Conservation (phyloP, 2,113 vertebrate genomes). For the Grallaria varia region DNA sequence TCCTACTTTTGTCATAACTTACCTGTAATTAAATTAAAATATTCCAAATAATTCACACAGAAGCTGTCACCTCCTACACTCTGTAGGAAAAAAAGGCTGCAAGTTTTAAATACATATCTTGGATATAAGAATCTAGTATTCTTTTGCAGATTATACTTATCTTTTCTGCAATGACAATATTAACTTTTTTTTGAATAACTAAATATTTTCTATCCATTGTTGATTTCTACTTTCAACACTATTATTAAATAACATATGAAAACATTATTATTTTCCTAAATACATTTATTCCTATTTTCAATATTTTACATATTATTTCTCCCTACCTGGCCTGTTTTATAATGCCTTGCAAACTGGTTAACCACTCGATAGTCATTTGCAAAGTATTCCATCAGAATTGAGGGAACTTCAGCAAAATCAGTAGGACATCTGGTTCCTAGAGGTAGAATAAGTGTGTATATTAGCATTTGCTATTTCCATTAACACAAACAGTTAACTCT, state of each 20-base stretch:
- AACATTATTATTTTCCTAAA: neutral
- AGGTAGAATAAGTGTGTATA: neutral
- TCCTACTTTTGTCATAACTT: neutral
- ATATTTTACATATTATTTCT: neutral
- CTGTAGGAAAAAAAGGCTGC: neutral
- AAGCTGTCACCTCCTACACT: neutral
- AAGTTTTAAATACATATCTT: neutral
- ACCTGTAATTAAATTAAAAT: neutral
- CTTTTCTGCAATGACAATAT: neutral
- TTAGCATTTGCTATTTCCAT: slow-evolving; percentile 26
- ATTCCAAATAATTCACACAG: neutral
- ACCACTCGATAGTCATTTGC: slow-evolving; percentile 94
- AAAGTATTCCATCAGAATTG: slow-evolving; percentile 98
- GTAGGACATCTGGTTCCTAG: slow-evolving; percentile 95
- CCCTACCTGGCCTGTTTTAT: slow-evolving; percentile 93
- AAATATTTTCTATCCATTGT: neutral
- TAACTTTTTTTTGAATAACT: neutral
- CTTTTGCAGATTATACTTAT: neutral
- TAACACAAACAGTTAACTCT: slow-evolving; percentile 43
- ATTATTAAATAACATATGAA: neutral
- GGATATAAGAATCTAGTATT: neutral
- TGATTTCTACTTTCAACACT: neutral
- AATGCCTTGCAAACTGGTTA: slow-evolving; percentile 94
- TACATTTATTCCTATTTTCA: neutral
- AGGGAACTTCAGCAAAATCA: slow-evolving; percentile 97